Evolutionary conservation across 2,113 vertebrate genomes (phyloP).

Genomic region (Neoarius graeffei): DNA sequence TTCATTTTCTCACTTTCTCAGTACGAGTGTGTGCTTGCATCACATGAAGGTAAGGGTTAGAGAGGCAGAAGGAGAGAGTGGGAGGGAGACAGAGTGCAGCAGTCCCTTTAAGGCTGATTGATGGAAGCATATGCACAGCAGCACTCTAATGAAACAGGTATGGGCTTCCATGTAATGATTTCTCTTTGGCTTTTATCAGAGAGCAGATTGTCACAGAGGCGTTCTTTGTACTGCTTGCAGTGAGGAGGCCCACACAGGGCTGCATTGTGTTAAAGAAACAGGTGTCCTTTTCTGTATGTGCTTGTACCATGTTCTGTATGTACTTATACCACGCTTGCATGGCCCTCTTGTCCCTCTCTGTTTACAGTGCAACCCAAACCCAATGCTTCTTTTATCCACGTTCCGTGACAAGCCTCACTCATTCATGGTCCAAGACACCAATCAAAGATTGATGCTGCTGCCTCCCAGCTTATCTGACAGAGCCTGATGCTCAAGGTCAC

Average conservation of each 20-base stretch:
- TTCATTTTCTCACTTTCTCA: conserved; percentile 13
- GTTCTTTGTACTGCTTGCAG: conserved; percentile 37
- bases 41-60: conserved; percentile 8
- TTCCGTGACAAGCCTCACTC: conserved; percentile 29
- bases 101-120: conserved; percentile 36
- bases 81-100: background rate
- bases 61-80: background rate
- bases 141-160: conserved; percentile 26
- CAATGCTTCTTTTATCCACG: conserved; percentile 31
- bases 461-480: conserved; percentile 19
- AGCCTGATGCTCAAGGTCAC: background rate
- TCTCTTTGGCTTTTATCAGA: conserved; percentile 43
- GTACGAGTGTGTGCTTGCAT: conserved; percentile 4
- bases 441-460: conserved; percentile 44
- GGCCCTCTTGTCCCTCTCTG: conserved; percentile 34
- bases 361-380: conserved; percentile 50
- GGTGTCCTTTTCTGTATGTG: conserved; percentile 48
- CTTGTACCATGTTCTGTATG: conserved; percentile 44
- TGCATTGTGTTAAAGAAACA: conserved; percentile 51
- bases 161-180: conserved; percentile 41
- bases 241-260: conserved; percentile 41
- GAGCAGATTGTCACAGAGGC: conserved; percentile 42
- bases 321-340: conserved; percentile 35
- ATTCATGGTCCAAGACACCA: conserved; percentile 26
- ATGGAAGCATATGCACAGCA: conserved; percentile 45